Evolutionary conservation across 2,113 vertebrate species (phyloP), one percentile per base, ranked within the genome.

Genomic region (Scortum barcoo): DNA sequence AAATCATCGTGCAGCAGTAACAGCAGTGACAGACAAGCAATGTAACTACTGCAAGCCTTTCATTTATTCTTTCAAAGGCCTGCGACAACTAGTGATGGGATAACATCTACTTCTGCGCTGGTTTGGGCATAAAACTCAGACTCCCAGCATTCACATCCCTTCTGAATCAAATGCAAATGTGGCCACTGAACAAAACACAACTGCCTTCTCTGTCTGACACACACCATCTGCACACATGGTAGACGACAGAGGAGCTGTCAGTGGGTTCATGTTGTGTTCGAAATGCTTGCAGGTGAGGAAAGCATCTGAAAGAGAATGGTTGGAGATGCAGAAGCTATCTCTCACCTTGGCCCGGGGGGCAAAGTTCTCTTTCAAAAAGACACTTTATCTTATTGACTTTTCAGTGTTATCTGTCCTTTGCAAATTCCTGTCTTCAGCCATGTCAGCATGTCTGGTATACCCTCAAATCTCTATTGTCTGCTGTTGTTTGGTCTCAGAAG

Each of bases 101-200:
- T 22, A 48, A 20, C 24, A 58, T 26, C 2, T 24, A 17, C 66
- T 57, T 65, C 38, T 66, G 60, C 24, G 24, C 26, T n/a, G 38
- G 26, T 46, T 53, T 66, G 33, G 20, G 14, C 40, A 30, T 65
- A 70, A 50, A 86, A 78, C 69, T 50, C 30, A 58, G 10, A 68
- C 26, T 68, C 12, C 79, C 63, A 77, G 58, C n/a, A 51, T 70
- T 63, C 73, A 65, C 63, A 16, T n/a, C 16, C 3, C 0, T 11
- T 54, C 24, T 62, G 20, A 57, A 57, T 36, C 53, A 48, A 42
- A 88, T 76, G 78, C 72, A 80, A 81, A 87, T 82, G 46, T 11
- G 9, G 20, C 30, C 48, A 36, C 67, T 66, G 14, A 67, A 76
- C 58, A 60, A 4, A 87, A 66, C 72, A 53, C 33, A 66, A 54